These are phyloP conservation scores for Lasioglossum marginatum DNA, from an alignment of 2,888 invertebrate species.

Conservation along the genomic window DNA sequence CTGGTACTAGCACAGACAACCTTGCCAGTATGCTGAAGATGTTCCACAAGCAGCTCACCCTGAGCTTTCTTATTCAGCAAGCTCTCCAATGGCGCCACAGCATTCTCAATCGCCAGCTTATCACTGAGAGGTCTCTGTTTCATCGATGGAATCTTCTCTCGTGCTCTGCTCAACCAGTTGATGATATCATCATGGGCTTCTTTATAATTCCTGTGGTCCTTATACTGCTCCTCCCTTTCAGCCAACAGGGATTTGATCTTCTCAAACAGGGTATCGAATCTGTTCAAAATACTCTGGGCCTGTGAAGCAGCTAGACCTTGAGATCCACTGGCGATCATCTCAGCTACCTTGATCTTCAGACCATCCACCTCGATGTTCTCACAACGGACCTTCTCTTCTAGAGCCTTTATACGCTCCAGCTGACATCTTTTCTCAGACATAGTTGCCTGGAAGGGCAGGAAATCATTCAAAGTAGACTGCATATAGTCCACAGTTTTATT, in stretches of 20 bases:
- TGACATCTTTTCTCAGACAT: slow-evolving; percentile 95
- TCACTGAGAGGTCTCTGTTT: slow-evolving; percentile 94
- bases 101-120: slow-evolving; percentile 94
- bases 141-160: slow-evolving; percentile 95
- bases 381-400: slow-evolving; percentile 95
- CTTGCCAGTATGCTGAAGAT: slow-evolving; percentile 94
- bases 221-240: slow-evolving; percentile 94
- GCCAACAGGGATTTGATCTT: slow-evolving; percentile 90
- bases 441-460: slow-evolving; percentile 91
- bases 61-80: slow-evolving; percentile 95
- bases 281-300: slow-evolving; percentile 93
- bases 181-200: slow-evolving; percentile 96
- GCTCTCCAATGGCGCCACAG: slow-evolving; percentile 94
- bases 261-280: slow-evolving; percentile 92
- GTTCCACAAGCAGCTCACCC: slow-evolving; percentile 94
- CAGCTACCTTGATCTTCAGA: slow-evolving; percentile 92
- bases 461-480: slow-evolving; percentile 90
- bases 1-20: slow-evolving; percentile 94
- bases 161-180: slow-evolving; percentile 94
- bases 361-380: slow-evolving; percentile 96
- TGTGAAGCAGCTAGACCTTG: slow-evolving; percentile 93
- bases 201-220: slow-evolving; percentile 95
- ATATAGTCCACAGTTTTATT: slow-evolving; percentile 93
- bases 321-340: slow-evolving; percentile 94
- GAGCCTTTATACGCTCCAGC: slow-evolving; percentile 92